Conservation (phyloP, 92 coral and sea anemone species). For the Paragorgia papillata region DNA sequence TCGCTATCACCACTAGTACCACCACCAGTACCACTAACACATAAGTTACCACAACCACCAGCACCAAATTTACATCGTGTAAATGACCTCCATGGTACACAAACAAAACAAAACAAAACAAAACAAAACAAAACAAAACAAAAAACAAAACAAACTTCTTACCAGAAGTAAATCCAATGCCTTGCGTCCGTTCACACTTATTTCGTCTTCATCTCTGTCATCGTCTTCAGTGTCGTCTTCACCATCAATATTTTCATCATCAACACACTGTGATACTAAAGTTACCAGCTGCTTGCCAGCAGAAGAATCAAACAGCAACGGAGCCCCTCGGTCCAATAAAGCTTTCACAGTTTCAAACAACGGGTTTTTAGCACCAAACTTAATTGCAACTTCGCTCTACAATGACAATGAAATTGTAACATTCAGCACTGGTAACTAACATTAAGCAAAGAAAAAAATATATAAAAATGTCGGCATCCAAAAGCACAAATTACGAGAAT, state of each 20-base stretch:
- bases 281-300: slow-evolving; percentile 68
- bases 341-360: slow-evolving; percentile 84
- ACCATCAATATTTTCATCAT: slow-evolving; percentile 59
- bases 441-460: too few relatives aligned
- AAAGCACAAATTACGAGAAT: too few relatives aligned
- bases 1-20: too few relatives aligned
- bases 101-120: too few relatives aligned
- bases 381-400: slow-evolving; percentile 79
- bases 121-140: too few relatives aligned
- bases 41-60: too few relatives aligned
- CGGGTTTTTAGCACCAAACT: slow-evolving; percentile 80
- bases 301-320: slow-evolving; percentile 76
- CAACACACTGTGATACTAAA: slow-evolving; percentile 62
- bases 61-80: too few relatives aligned
- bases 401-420: slow-evolving; percentile 6
- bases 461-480: too few relatives aligned
- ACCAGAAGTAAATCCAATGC: slow-evolving; percentile 81
- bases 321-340: slow-evolving; percentile 87
- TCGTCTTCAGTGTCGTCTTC: slow-evolving; percentile 66
- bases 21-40: too few relatives aligned
- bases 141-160: slow-evolving; percentile 19
- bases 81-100: too few relatives aligned
- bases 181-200: slow-evolving; percentile 59
- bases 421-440: not conserved
- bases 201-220: slow-evolving; percentile 54